These are phyloP conservation scores for Eurystomus glaucurus DNA, from an alignment of 2,797 vertebrate species.

Conservation along the genomic window DNA sequence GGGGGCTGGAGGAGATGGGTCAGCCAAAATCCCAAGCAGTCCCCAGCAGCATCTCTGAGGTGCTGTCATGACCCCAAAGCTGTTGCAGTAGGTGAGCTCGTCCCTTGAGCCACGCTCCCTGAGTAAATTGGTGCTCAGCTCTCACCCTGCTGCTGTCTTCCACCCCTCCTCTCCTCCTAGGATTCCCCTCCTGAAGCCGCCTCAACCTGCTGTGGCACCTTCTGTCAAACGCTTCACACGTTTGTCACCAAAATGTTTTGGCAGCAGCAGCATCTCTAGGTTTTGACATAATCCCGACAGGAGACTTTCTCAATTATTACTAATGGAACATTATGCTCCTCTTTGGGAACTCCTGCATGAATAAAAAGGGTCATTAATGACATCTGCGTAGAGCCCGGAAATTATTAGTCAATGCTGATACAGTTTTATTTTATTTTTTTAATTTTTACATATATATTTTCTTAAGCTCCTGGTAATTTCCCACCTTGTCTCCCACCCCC, in stretches of 20 bases:
- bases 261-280: conserved; percentile 84
- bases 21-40: neutral
- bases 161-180: conserved; percentile 19
- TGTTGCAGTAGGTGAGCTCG: accelerated
- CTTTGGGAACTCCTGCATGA: conserved; percentile 85
- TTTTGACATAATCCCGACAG: conserved; percentile 85
- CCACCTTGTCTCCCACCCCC: conserved; percentile 63
- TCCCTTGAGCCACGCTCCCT: neutral
- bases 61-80: neutral
- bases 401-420: conserved; percentile 81
- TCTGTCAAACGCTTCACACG: conserved; percentile 79
- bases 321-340: conserved; percentile 85
- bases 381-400: conserved; percentile 80
- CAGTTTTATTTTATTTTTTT: conserved; percentile 69
- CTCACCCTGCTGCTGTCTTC: conserved; percentile 24
- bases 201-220: conserved; percentile 77
- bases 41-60: neutral
- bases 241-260: conserved; percentile 87
- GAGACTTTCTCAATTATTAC: conserved; percentile 86
- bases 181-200: conserved; percentile 65
- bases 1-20: neutral
- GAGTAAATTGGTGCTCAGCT: neutral
- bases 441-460: conserved; percentile 71
- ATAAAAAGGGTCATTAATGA: conserved; percentile 88
- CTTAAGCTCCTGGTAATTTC: conserved; percentile 72